Evolutionary conservation across 2,888 invertebrate species (phyloP).

Genomic region (Aradus depressus): DNA sequence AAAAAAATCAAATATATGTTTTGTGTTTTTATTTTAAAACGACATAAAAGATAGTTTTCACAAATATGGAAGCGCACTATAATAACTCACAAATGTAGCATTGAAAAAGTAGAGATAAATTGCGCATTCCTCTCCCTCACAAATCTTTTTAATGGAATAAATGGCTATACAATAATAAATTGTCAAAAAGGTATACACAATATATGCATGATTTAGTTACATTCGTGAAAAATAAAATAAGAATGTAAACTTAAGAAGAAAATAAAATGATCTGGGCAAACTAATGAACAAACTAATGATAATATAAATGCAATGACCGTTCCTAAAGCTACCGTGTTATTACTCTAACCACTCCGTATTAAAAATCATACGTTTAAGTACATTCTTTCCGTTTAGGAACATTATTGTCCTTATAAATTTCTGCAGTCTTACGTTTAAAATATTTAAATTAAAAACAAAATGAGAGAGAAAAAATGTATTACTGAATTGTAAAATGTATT

Average conservation of each 20-base stretch:
- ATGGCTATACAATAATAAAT: slow-evolving; percentile 2
- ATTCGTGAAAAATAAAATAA: neutral
- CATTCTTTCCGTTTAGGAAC: slow-evolving; percentile 24
- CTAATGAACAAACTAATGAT: neutral
- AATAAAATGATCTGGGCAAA: slow-evolving; percentile 1
- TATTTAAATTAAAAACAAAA: slow-evolving; percentile 9
- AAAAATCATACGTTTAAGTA: slow-evolving; percentile 17
- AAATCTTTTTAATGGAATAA: slow-evolving; percentile 13
- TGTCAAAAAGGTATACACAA: slow-evolving; percentile 1
- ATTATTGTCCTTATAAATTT: slow-evolving; percentile 26
- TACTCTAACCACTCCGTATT: neutral
- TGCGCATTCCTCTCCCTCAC: slow-evolving; percentile 15
- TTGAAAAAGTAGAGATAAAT: slow-evolving; percentile 23
- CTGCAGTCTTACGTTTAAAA: slow-evolving; percentile 24
- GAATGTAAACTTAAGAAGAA: slow-evolving; percentile 6
- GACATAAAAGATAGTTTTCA: slow-evolving; percentile 28
- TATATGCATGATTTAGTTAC: neutral
- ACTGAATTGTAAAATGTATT: neutral
- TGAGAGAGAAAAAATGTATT: neutral
- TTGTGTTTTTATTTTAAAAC: slow-evolving; percentile 23
- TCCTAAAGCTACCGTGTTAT: slow-evolving; percentile 5
- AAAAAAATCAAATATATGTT: slow-evolving; percentile 8
- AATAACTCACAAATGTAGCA: slow-evolving; percentile 26
- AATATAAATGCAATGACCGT: slow-evolving; percentile 14
- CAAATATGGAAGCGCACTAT: slow-evolving; percentile 29